Evolutionary conservation across 2,113 vertebrate genomes (phyloP).

Genomic region (Thomomys bottae): DNA sequence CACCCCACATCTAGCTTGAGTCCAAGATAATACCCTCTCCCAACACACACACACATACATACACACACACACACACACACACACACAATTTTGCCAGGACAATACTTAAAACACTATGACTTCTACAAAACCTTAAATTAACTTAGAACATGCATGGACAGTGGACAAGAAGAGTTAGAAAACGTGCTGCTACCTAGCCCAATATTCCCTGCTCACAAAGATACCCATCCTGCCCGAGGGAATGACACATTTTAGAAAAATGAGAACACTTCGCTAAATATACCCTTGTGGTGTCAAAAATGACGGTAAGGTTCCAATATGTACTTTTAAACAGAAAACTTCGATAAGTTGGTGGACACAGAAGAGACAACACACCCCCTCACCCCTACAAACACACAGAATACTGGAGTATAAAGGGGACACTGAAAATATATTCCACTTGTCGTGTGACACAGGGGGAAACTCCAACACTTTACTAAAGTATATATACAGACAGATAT

Average conservation of each 20-base stretch:
- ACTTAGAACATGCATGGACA: no score
- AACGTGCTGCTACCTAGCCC: neutral
- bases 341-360: neutral
- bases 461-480: neutral
- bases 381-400: neutral
- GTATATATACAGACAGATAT: neutral
- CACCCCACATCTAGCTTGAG: neutral
- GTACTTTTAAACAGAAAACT: neutral
- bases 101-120: neutral
- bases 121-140: neutral
- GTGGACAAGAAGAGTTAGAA: neutral
- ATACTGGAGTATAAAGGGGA: neutral
- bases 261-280: slow-evolving; percentile 82
- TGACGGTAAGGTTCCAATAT: slow-evolving; percentile 81
- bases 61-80: neutral
- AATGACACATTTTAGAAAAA: neutral
- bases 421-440: neutral
- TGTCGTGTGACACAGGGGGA: neutral
- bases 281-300: slow-evolving; percentile 83
- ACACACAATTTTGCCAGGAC: neutral
- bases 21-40: neutral
- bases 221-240: neutral
- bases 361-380: neutral
- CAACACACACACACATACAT: neutral
- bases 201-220: neutral